Evolutionary conservation across 2,888 invertebrate species (phyloP).

Genomic region (Carabus problematicus): DNA sequence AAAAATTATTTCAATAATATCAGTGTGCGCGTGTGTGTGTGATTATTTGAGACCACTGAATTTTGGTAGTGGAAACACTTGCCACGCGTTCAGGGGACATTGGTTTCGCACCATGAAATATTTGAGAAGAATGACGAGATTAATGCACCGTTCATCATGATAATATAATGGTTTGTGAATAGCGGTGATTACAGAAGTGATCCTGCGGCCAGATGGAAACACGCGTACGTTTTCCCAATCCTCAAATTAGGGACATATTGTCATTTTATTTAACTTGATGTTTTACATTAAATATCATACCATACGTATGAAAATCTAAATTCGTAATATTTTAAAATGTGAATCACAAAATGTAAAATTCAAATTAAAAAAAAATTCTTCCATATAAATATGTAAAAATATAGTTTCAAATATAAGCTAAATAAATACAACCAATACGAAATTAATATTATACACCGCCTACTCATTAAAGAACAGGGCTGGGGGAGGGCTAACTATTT

Average conservation of each 20-base stretch:
- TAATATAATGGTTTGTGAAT: slow-evolving; percentile 36
- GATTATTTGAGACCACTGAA: not conserved
- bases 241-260: not conserved
- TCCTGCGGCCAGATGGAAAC: slow-evolving; percentile 16
- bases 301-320: not conserved
- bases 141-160: slow-evolving; percentile 25
- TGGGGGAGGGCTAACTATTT: too few relatives aligned
- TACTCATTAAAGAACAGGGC: too few relatives aligned
- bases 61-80: not conserved
- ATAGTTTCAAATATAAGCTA: too few relatives aligned
- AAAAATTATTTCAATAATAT: not conserved
- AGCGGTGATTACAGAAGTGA: slow-evolving; percentile 25
- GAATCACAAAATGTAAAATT: not conserved
- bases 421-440: too few relatives aligned
- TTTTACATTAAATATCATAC: not conserved
- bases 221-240: slow-evolving; percentile 5
- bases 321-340: not conserved
- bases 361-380: not conserved
- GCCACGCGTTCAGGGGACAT: slow-evolving; percentile 9
- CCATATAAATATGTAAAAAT: too few relatives aligned
- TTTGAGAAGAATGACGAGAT: slow-evolving; percentile 16
- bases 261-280: not conserved
- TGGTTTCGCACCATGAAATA: slow-evolving; percentile 34
- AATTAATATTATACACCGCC: too few relatives aligned
- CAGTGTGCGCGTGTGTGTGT: not conserved